These are phyloP conservation scores for Anser brachyrhynchus DNA, from an alignment of 2,113 vertebrate species.

Conservation along the genomic window DNA sequence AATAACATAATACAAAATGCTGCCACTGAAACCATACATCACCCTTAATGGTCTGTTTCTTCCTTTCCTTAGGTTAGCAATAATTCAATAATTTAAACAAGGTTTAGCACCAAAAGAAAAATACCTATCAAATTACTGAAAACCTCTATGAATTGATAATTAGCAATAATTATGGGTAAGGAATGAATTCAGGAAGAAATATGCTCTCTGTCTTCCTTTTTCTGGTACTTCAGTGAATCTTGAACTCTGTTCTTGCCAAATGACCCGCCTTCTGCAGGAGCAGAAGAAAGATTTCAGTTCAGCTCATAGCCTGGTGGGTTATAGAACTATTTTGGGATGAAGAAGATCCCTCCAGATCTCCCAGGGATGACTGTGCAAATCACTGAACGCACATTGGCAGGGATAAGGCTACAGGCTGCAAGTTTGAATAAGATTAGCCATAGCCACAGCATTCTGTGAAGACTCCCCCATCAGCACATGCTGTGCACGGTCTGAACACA, in stretches of 20 bases:
- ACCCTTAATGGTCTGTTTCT: not conserved
- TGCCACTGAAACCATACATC: not conserved
- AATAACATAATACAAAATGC: not conserved
- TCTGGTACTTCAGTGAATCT: not conserved
- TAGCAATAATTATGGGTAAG: not conserved
- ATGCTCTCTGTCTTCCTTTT: not conserved
- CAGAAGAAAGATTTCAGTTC: not conserved
- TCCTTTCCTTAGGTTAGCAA: not conserved
- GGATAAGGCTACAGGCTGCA: not conserved
- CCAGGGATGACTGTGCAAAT: not conserved
- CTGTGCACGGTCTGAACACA: not conserved
- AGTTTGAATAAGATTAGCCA: not conserved
- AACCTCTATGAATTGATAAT: not conserved
- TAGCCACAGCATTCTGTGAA: not conserved
- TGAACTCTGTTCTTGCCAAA: not conserved
- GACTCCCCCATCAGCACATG: rapidly evolving
- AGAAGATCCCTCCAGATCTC: not conserved
- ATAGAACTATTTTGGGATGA: not conserved
- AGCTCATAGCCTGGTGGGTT: not conserved
- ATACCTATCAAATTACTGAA: not conserved
- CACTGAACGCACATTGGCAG: not conserved
- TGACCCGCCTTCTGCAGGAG: not conserved
- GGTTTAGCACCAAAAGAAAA: not conserved
- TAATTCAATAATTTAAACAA: not conserved
- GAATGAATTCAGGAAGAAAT: not conserved